These are phyloP conservation scores for Opisthocomus hoazin DNA, from an alignment of 2,113 vertebrate species.

Conservation along the genomic window DNA sequence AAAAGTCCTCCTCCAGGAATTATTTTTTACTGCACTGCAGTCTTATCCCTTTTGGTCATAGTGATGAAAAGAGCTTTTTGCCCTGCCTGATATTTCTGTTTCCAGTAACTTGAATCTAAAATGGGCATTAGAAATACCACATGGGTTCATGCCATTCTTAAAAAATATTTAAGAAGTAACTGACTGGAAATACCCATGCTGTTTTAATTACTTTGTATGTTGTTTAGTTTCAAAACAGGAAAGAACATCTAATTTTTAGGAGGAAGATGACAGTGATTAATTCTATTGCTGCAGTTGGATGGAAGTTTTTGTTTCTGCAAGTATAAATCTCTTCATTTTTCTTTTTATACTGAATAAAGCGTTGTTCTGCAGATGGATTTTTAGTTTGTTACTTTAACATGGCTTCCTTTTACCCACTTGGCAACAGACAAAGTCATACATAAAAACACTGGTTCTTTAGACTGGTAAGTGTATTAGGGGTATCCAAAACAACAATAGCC, in stretches of 20 bases:
- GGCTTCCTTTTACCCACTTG: neutral
- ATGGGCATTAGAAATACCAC: neutral
- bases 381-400: neutral
- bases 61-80: neutral
- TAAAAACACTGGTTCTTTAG: neutral
- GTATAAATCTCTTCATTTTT: neutral
- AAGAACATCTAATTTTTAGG: neutral
- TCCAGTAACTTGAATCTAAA: neutral
- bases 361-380: neutral
- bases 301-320: neutral
- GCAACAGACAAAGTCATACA: neutral
- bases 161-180: neutral
- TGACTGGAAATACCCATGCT: neutral
- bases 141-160: rapidly evolving
- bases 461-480: neutral
- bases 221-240: neutral
- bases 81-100: neutral
- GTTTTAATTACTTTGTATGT: neutral
- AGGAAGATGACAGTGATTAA: neutral
- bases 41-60: neutral
- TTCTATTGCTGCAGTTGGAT: neutral
- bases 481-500: neutral
- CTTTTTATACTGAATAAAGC: neutral
- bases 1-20: neutral
- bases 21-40: neutral